Conservation (phyloP, 2,113 vertebrate species). For the Scatophagus argus region DNA sequence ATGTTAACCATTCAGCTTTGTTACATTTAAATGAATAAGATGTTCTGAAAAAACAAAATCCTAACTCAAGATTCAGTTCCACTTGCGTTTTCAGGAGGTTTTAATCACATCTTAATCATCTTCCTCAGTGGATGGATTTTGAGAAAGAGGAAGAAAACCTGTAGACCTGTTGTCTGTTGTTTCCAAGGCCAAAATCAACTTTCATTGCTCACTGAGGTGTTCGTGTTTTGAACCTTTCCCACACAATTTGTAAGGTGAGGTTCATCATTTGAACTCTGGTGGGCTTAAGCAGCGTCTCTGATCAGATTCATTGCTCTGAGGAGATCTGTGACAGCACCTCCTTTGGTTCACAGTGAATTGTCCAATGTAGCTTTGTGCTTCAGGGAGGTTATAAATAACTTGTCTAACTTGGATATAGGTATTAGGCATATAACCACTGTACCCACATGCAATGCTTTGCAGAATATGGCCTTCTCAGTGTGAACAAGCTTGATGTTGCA, state of each 20-base stretch:
- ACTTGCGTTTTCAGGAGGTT: neutral
- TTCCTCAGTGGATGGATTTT: neutral
- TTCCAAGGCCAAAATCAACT: neutral
- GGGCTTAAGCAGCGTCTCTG: neutral
- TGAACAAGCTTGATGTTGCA: neutral
- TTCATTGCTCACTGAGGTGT: neutral
- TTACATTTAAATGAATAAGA: neutral
- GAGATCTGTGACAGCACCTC: conserved; percentile 8
- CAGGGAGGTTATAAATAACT: neutral
- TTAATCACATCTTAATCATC: neutral
- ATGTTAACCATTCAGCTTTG: neutral
- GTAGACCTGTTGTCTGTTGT: neutral
- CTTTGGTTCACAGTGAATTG: neutral
- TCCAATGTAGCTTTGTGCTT: neutral
- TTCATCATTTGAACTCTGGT: neutral
- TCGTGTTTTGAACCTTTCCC: conserved; percentile 7
- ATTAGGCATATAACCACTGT: neutral
- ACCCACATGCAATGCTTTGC: neutral
- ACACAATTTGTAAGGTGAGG: neutral
- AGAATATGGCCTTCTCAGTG: neutral
- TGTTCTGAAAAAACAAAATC: neutral
- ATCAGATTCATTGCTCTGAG: neutral
- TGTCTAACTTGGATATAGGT: conserved; percentile 9
- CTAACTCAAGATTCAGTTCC: neutral
- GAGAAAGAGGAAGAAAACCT: neutral